Evolutionary conservation across 1,140 invertebrate genomes (phyloP), one percentile per base, ranked within the genome.

Genomic region (Drosophila bocki): DNA sequence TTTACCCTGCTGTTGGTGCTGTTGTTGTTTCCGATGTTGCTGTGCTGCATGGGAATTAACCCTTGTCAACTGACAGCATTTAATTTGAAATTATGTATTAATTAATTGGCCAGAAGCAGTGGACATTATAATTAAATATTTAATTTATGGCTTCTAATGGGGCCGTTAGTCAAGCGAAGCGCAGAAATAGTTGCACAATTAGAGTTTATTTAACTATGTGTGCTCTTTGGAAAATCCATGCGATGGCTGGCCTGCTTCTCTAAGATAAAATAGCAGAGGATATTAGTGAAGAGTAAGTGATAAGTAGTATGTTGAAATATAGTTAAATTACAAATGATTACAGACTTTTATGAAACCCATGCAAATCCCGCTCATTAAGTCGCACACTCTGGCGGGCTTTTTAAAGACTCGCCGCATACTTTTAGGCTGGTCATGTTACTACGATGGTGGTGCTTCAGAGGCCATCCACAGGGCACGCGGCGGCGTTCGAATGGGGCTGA

Each of bases 11-110:
- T 37, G 61, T 51, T 42, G 7, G 2, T 53, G 65, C 51, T 64
- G 47, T 15, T 54, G 47, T 68, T 35, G 62, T 19, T 19, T 37
- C 42, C 11, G 37, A n/a, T 58, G 42, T n/a, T 29, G 51, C 42
- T 19, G 50, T 12, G 7, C 17, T 48, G 42, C 22, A 11, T 44
- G 50, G 41, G 65, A 74, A 78, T 77, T 79, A 59, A 77, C 53
- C 57, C 35, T 33, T 29, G 57, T 62, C 44, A 57, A 75, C 41
- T 80, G 78, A 81, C 69, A 78, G 75, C 74, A 58, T 81, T 88
- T 88, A 88, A 88, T 84, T 84, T 81, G 58, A 90, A 88, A 90
- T 90, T 90, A 88, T 88, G 69, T 85, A 75, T 77, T 88, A 84
- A 87, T 90, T 90, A 90, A 88, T 88, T 88, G 78, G 72, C 67